A percentile compares a stretch with the other conserved stretches of the same genome.
Conservation (phyloP, 92 coral and sea anemone species). For the Parazoanthus swiftii region DNA sequence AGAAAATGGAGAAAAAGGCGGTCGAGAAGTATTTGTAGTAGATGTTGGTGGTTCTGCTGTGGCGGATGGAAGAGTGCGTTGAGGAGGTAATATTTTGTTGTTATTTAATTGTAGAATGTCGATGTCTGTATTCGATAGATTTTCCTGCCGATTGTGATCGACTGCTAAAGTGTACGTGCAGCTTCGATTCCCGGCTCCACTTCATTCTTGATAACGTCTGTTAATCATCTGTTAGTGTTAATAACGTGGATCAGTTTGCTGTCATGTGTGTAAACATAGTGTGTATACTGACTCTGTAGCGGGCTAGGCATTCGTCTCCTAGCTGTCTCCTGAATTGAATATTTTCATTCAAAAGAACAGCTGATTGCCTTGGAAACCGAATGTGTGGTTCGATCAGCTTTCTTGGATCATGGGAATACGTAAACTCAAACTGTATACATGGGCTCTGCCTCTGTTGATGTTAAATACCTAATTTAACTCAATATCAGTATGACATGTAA, state of each 20-base stretch:
- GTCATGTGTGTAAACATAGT: neutral
- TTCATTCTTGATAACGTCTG: neutral
- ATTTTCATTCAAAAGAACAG: neutral
- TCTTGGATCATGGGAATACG: neutral
- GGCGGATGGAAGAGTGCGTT: conserved; percentile 66
- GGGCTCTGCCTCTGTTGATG: no score
- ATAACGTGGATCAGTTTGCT: neutral
- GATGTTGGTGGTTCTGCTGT: conserved; percentile 76
- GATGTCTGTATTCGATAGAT: neutral
- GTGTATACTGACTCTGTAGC: neutral
- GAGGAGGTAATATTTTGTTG: conserved; percentile 27
- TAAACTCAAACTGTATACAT: no score
- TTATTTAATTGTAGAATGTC: neutral
- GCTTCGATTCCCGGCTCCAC: neutral
- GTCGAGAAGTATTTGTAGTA: conserved; percentile 64
- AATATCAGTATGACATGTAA: no score
- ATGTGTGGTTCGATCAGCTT: neutral
- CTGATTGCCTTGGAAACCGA: neutral
- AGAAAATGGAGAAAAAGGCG: conserved; percentile 64
- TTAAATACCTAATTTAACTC: no score
- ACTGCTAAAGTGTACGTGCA: neutral
- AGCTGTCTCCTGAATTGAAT: neutral
- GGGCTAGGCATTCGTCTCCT: neutral
- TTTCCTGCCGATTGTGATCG: neutral
- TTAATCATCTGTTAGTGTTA: neutral